Evolutionary conservation across 1,140 invertebrate species (phyloP), one percentile per base, ranked within the genome.

Genomic region (Cataglyphis hispanica): DNA sequence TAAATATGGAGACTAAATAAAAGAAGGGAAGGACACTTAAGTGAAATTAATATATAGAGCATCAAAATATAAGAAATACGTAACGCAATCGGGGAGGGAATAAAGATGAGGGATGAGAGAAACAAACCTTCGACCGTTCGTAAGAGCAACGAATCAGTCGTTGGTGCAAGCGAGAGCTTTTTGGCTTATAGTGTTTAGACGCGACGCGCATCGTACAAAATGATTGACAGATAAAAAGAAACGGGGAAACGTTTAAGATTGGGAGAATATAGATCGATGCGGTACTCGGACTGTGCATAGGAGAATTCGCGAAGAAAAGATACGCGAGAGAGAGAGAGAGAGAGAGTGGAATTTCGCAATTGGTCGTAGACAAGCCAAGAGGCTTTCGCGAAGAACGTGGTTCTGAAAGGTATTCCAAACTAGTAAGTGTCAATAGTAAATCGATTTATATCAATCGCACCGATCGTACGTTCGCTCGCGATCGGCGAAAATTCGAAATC

Each of bases 391-490:
- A 43, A 27, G 56, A 61, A 88, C 87, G 83, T 89, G 83, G 37
- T 89, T 89, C 83, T 88, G 87, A 67, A 63, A 74, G 16, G 77
- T 81, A 81, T 34, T 64, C 31, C 31, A 58, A 56, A 80, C 46
- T 80, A 70, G 64, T 53, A 53, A 37, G 77, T 64, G 19, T 77
- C 31, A 34, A 27, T 40, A 56, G 46, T 40, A 70, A 81, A 81
- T 25, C 50, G 66, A 81, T 50, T 72, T 81, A 43, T 72, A 50
- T 80, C 66, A 70, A 43, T 80, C 46, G 66, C 22, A 22, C 34
- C 16, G 46, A 50, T 43, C 40, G 10, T 25, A 10, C n/a, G 22
- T 67, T 56, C 46, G 63, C 50, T 19, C 63, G 40, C 37, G 43
- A 67, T 50, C 43, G 63, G n/a, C 43, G 63, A 56, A 67, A 67